Percentiles rank a stretch among this genome's conserved stretches.
Conservation (phyloP, 2,113 vertebrate species). For the Pao palembangensis region DNA sequence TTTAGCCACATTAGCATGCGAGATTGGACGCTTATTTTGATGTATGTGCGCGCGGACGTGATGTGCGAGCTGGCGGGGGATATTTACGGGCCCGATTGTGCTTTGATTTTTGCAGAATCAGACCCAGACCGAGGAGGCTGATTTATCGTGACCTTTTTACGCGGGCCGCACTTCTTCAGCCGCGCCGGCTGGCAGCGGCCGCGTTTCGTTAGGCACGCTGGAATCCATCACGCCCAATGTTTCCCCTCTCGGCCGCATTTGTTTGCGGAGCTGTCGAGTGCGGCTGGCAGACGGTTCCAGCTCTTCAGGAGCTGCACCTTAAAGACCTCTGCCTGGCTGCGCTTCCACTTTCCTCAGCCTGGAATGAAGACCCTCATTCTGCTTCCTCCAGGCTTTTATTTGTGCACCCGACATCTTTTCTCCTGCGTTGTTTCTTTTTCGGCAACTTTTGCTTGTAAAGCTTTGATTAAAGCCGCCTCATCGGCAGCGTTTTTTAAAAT, state of each 20-base stretch:
- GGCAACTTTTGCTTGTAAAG: too few relatives aligned
- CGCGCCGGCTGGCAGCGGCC: conserved; percentile 40
- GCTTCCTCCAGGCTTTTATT: too few relatives aligned
- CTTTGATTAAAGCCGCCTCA: too few relatives aligned
- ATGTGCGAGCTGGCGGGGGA: neutral
- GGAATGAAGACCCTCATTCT: too few relatives aligned
- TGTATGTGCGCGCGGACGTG: neutral
- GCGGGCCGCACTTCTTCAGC: conserved; percentile 50
- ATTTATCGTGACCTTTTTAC: conserved; percentile 73
- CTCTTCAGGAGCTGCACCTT: conserved; percentile 25
- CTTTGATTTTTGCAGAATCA: conserved; percentile 27
- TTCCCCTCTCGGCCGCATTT: conserved; percentile 43
- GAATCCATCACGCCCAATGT: conserved; percentile 60
- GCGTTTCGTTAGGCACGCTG: conserved; percentile 63
- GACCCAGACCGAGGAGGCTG: conserved; percentile 37
- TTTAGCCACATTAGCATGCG: neutral
- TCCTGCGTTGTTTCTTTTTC: too few relatives aligned
- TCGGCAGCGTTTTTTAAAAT: too few relatives aligned
- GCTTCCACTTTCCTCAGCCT: too few relatives aligned
- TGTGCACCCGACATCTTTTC: too few relatives aligned
- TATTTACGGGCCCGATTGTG: conserved; percentile 45
- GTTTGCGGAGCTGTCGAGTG: conserved; percentile 50
- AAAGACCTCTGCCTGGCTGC: conserved; percentile 6
- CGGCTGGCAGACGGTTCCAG: conserved; percentile 42
- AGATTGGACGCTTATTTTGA: conserved; percentile 3